Conservation (phyloP, 2,888 invertebrate genomes). For the Heliconius charithonia region DNA sequence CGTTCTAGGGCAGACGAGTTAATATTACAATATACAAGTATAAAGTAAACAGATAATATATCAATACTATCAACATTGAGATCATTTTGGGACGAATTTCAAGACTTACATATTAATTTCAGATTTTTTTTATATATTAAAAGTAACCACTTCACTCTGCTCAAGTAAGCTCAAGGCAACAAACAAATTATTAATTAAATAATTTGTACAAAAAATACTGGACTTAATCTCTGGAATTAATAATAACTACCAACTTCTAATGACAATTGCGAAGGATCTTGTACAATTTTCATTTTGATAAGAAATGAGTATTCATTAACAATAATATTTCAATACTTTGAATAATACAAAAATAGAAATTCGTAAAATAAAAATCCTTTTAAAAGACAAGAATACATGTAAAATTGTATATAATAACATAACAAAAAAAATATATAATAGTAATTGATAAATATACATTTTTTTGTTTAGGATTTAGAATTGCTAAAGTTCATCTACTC, state of each 20-base stretch:
- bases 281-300: constrained; percentile 23
- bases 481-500: constrained; percentile 14
- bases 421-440: constrained; percentile 26
- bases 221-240: constrained; percentile 41
- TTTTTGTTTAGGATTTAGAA: constrained; percentile 2
- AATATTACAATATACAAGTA: neutral
- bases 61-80: constrained; percentile 29
- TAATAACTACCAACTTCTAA: constrained; percentile 16
- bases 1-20: neutral
- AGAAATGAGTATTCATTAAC: constrained; percentile 48
- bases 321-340: constrained; percentile 38
- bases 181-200: constrained; percentile 40
- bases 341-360: constrained; percentile 52
- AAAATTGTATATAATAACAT: constrained; percentile 35
- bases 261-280: neutral
- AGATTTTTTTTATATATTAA: neutral
- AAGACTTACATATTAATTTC: constrained; percentile 26
- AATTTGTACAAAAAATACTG: constrained; percentile 49
- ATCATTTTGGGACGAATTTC: constrained; percentile 38
- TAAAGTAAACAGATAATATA: constrained; percentile 34
- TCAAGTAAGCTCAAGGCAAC: constrained; percentile 34
- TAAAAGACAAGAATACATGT: constrained; percentile 31
- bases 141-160: constrained; percentile 39
- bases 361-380: constrained; percentile 41
- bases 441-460: constrained; percentile 19